Evolutionary conservation across 2,797 vertebrate species (phyloP).

Genomic region (Myiotriccus ornatus): DNA sequence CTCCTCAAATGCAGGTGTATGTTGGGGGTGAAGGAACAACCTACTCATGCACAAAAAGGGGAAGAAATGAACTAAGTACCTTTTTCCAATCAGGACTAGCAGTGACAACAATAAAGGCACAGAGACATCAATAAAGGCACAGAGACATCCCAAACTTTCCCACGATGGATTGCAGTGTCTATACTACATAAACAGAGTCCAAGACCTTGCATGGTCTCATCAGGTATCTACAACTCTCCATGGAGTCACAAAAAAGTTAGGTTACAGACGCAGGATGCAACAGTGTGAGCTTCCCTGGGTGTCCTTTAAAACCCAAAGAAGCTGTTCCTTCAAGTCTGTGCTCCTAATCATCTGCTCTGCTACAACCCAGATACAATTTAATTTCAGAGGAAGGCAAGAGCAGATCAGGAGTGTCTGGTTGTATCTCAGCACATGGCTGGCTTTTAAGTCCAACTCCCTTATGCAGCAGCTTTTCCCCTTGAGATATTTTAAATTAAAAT

Average conservation of each 20-base stretch:
- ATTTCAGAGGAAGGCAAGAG: neutral
- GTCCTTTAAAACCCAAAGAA: neutral
- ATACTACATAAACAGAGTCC: neutral
- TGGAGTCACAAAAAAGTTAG: neutral
- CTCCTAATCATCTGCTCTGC: neutral
- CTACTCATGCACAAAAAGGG: neutral
- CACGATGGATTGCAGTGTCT: accelerated
- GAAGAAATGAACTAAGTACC: neutral
- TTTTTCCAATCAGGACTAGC: neutral
- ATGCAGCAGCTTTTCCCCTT: neutral
- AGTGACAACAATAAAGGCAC: neutral
- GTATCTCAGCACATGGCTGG: neutral
- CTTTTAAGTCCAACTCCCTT: slow-evolving; percentile 13
- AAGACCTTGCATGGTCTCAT: neutral
- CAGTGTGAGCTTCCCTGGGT: neutral
- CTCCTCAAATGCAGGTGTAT: neutral
- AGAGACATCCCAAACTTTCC: neutral
- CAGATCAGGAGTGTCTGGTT: neutral
- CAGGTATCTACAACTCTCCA: neutral
- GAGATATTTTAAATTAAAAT: slow-evolving; percentile 62
- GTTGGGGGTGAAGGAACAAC: neutral
- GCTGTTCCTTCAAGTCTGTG: neutral
- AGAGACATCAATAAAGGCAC: neutral
- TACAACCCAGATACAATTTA: neutral
- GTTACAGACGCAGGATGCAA: neutral